A percentile compares a stretch with the other conserved stretches of the same genome.
Conservation (phyloP, 2,113 vertebrate genomes). For the Axis porcinus region DNA sequence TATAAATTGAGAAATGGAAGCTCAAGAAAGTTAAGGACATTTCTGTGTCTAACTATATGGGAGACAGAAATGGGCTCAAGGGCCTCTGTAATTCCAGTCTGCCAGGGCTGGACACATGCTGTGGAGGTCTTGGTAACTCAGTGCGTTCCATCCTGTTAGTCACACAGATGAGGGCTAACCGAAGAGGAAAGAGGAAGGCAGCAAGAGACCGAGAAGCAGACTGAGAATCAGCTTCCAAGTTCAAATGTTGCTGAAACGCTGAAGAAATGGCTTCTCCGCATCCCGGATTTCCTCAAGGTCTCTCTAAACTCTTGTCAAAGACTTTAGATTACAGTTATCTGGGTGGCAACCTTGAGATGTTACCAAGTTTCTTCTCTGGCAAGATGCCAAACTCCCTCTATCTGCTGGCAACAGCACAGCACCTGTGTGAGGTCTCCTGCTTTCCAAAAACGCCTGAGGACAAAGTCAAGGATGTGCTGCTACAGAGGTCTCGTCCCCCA, state of each 20-base stretch:
- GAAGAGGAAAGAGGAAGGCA: background rate
- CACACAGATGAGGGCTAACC: background rate
- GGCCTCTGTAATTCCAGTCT: background rate
- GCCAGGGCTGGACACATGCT: background rate
- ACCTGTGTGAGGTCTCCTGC: slow-evolving; percentile 2
- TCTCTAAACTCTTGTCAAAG: background rate
- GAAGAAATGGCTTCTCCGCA: background rate
- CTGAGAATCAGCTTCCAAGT: background rate
- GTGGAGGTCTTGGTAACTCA: background rate
- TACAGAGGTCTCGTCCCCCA: background rate
- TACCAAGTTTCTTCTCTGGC: slow-evolving; percentile 14
- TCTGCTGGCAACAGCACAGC: background rate
- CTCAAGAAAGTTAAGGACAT: background rate
- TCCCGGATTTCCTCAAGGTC: background rate
- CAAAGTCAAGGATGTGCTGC: slow-evolving; percentile 4
- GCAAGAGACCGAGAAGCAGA: background rate
- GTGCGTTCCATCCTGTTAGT: background rate
- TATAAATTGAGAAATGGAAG: background rate
- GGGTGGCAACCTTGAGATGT: slow-evolving; percentile 7
- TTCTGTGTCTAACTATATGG: background rate
- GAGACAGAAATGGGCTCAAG: background rate
- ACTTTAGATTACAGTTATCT: background rate
- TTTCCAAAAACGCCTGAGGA: background rate
- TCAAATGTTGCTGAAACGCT: background rate
- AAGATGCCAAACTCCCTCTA: slow-evolving; percentile 19